A percentile compares a stretch with the other conserved stretches of the same genome.
phyloP scores from a whole-genome alignment of 2,113 vertebrate genomes.

The Erythrolamprus reginae region DNA sequence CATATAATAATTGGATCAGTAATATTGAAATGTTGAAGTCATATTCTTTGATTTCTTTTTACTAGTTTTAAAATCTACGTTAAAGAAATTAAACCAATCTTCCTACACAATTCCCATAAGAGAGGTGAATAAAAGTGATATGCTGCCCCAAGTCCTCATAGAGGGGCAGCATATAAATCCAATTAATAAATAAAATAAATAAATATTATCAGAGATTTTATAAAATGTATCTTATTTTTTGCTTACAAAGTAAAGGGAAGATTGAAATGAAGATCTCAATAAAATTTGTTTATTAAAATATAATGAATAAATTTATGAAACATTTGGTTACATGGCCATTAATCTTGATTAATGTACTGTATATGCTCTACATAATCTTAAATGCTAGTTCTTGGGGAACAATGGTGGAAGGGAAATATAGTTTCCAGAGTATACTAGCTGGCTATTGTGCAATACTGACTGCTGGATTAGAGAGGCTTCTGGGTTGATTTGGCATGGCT shows the following conservation, averaged over 20 bases:
- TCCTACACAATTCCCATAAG: neutral
- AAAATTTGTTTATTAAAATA: neutral
- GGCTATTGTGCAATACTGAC: neutral
- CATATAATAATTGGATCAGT: neutral
- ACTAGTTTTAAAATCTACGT: neutral
- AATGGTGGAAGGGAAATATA: neutral
- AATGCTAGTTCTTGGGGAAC: neutral
- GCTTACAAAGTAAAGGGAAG: neutral
- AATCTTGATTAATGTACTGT: neutral
- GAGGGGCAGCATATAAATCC: no score
- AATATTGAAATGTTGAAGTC: neutral
- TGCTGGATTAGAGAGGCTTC: neutral
- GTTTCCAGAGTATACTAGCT: neutral
- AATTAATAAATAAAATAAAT: no score
- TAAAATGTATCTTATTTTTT: neutral
- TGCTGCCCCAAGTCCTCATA: no score
- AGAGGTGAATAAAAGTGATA: no score
- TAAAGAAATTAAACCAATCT: neutral
- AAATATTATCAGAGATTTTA: neutral
- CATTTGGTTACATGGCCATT: neutral
- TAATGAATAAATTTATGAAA: neutral
- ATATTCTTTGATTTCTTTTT: neutral
- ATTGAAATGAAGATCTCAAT: neutral
- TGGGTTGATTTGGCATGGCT: neutral
- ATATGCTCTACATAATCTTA: neutral